Conservation (phyloP, 2,797 vertebrate genomes). For the Pygocentrus nattereri region DNA sequence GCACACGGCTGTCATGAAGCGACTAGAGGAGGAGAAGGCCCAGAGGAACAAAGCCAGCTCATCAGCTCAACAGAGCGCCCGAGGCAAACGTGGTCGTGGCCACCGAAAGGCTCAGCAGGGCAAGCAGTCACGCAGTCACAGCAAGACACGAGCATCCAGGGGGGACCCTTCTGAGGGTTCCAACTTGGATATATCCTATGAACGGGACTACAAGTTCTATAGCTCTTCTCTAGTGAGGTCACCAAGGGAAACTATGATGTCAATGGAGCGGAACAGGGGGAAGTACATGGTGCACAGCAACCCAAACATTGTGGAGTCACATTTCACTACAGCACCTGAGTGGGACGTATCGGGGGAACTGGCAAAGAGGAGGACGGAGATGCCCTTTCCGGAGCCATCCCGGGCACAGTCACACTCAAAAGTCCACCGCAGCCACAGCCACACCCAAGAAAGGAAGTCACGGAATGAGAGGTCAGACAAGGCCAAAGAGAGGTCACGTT, state of each 20-base stretch:
- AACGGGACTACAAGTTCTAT: slow-evolving; percentile 91
- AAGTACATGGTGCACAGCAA: slow-evolving; percentile 94
- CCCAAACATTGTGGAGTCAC: slow-evolving; percentile 89
- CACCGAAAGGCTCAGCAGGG: slow-evolving; percentile 92
- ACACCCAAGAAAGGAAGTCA: slow-evolving; percentile 97
- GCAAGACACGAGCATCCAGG: slow-evolving; percentile 91
- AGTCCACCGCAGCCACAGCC: slow-evolving; percentile 97
- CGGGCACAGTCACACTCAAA: slow-evolving; percentile 95
- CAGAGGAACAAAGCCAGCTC: slow-evolving; percentile 92
- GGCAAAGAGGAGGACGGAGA: slow-evolving; percentile 96
- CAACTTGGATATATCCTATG: slow-evolving; percentile 85
- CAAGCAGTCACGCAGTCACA: slow-evolving; percentile 91
- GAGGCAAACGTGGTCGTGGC: slow-evolving; percentile 91
- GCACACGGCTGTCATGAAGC: slow-evolving; percentile 98
- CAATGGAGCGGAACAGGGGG: slow-evolving; percentile 87
- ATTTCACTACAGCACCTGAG: slow-evolving; percentile 93
- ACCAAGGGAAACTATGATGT: slow-evolving; percentile 91
- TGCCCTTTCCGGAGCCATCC: slow-evolving; percentile 98
- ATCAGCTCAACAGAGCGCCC: slow-evolving; percentile 92
- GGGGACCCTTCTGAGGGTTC: slow-evolving; percentile 91
- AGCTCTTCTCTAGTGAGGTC: slow-evolving; percentile 91
- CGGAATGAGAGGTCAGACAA: slow-evolving; percentile 93
- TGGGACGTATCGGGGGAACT: slow-evolving; percentile 98
- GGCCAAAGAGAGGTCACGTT: slow-evolving; percentile 96
- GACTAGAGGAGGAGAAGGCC: slow-evolving; percentile 95